These are phyloP conservation scores for Donacobius atricapilla DNA, from an alignment of 2,113 vertebrate species.

Conservation along the genomic window DNA sequence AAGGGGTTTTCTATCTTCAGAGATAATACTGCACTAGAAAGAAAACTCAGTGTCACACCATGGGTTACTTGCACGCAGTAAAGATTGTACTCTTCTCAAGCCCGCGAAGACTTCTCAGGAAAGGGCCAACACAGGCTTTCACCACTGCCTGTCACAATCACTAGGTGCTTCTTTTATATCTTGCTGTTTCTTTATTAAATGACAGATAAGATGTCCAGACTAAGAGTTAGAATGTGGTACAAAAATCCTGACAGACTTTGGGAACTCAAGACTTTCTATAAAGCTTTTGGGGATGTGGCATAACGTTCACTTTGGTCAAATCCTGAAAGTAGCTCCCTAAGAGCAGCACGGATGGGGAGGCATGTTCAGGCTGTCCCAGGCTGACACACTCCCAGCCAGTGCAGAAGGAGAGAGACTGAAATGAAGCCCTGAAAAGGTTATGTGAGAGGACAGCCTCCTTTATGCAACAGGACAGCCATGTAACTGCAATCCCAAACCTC, in stretches of 20 bases:
- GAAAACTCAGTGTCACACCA: not conserved
- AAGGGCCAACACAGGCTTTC: not conserved
- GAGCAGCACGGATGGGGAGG: not conserved
- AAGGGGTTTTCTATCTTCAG: not conserved
- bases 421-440: not conserved
- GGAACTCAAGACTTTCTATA: not conserved
- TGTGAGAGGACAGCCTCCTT: not conserved
- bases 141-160: not conserved
- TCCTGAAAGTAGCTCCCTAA: not conserved
- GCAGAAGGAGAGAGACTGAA: not conserved
- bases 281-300: not conserved
- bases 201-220: not conserved
- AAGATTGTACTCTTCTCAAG: not conserved
- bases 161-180: not conserved
- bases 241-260: not conserved
- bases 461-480: not conserved
- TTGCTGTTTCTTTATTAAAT: not conserved
- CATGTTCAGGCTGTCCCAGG: not conserved
- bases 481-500: not conserved
- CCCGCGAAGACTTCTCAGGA: not conserved
- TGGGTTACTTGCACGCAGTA: not conserved
- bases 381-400: not conserved
- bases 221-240: not conserved
- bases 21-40: not conserved
- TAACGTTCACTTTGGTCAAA: fast-evolving